These are phyloP conservation scores for Thera britannica DNA, from an alignment of 2,888 invertebrate genomes.

Conservation along the genomic window DNA sequence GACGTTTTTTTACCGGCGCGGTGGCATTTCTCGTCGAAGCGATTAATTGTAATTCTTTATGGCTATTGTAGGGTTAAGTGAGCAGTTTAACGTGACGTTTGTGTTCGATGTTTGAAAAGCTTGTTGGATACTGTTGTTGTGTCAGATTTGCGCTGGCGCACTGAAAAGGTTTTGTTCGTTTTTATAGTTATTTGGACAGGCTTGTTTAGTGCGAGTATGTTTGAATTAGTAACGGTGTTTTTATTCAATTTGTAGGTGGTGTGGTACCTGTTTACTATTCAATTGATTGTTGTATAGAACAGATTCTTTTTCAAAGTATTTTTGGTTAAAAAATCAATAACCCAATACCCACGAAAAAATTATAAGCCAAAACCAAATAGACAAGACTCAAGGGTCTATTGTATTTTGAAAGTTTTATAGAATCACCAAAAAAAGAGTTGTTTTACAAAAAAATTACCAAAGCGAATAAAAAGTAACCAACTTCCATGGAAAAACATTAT, in stretches of 20 bases:
- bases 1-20: conserved; percentile 77
- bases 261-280: conserved; percentile 38
- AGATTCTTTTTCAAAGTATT: conserved; percentile 28
- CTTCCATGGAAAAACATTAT: too few relatives aligned
- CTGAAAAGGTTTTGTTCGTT: conserved; percentile 48
- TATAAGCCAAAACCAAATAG: neutral
- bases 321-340: conserved; percentile 16
- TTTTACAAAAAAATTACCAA: neutral
- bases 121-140: conserved; percentile 52
- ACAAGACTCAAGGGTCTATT: neutral
- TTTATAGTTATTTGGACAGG: conserved; percentile 59
- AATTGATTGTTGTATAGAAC: conserved; percentile 25
- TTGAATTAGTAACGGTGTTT: conserved; percentile 54
- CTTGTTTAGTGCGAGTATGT: conserved; percentile 46
- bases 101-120: conserved; percentile 66
- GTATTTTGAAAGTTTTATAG: neutral
- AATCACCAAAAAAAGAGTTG: neutral
- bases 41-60: conserved; percentile 84
- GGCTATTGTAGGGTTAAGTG: conserved; percentile 83
- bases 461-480: neutral
- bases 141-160: conserved; percentile 66
- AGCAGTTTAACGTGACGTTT: conserved; percentile 73
- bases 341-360: conserved; percentile 9
- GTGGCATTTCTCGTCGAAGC: conserved; percentile 80
- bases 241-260: conserved; percentile 36